These are phyloP conservation scores for Columba livia DNA, from an alignment of 2,113 vertebrate species.

Conservation along the genomic window DNA sequence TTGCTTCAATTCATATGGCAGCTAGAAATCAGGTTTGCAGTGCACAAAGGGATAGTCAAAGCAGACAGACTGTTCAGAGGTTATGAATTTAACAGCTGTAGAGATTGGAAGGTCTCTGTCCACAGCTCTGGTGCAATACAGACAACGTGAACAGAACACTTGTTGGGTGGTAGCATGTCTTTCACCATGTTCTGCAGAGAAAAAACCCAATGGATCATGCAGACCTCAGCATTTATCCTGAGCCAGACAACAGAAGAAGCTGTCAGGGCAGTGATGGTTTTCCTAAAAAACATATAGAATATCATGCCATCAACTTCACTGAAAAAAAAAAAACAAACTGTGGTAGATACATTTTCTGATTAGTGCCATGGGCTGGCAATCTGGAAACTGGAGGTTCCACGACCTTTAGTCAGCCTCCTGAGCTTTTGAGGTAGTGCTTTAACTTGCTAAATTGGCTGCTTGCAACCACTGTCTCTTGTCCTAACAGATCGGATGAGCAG, in stretches of 20 bases:
- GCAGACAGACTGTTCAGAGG: neutral
- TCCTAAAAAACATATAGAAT: neutral
- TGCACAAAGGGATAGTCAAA: neutral
- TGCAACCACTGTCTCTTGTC: neutral
- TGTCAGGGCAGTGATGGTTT: neutral
- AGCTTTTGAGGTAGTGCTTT: neutral
- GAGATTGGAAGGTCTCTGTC: neutral
- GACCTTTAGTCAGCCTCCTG: neutral
- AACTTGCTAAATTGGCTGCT: neutral
- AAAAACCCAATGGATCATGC: neutral
- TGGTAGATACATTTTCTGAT: neutral
- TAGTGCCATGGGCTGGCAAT: neutral
- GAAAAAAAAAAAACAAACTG: neutral
- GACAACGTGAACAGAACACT: neutral
- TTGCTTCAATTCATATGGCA: neutral
- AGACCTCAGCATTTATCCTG: neutral
- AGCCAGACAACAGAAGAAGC: neutral
- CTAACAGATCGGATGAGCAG: neutral
- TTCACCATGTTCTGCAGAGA: neutral
- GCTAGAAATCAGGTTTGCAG: neutral
- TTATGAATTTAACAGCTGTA: neutral
- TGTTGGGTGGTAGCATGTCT: neutral
- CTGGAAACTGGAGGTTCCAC: neutral
- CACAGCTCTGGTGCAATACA: neutral
- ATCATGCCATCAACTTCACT: neutral